phyloP scores from a whole-genome alignment of 2,113 vertebrate species.

The Psilopogon haemacephalus region DNA sequence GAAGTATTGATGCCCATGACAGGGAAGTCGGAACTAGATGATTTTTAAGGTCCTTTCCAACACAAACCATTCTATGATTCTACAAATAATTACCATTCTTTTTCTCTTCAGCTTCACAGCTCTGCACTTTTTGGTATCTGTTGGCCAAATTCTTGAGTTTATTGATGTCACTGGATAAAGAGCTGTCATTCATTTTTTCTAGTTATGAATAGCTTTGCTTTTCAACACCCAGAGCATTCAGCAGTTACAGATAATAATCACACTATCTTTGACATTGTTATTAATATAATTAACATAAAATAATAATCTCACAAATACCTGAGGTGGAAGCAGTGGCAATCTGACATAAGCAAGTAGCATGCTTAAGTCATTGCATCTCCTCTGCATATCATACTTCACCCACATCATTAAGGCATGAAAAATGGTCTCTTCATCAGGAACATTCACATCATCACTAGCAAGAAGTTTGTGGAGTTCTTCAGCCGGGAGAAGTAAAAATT shows the following conservation, averaged over 20 bases:
- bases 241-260: not conserved
- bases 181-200: not conserved
- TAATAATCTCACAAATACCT: constrained; percentile 65
- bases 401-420: constrained; percentile 85
- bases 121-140: not conserved
- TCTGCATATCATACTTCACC: constrained; percentile 80
- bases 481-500: constrained; percentile 81
- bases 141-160: not conserved
- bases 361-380: constrained; percentile 76
- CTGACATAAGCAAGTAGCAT: constrained; percentile 82
- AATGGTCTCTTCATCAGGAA: constrained; percentile 84
- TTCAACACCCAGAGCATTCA: not conserved
- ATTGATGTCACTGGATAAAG: not conserved
- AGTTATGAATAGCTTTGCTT: not conserved
- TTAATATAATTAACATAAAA: not conserved
- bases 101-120: not conserved
- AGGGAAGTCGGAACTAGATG: too few species aligned
- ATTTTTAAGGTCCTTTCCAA: too few species aligned
- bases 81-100: not conserved
- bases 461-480: constrained; percentile 82
- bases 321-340: constrained; percentile 80
- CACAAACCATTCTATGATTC: too few species aligned
- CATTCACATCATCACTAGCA: constrained; percentile 83
- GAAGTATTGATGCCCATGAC: too few species aligned
- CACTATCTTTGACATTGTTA: not conserved